phyloP scores from a whole-genome alignment of 2,888 invertebrate species.

The Gastracanthus pulcherrimus region DNA sequence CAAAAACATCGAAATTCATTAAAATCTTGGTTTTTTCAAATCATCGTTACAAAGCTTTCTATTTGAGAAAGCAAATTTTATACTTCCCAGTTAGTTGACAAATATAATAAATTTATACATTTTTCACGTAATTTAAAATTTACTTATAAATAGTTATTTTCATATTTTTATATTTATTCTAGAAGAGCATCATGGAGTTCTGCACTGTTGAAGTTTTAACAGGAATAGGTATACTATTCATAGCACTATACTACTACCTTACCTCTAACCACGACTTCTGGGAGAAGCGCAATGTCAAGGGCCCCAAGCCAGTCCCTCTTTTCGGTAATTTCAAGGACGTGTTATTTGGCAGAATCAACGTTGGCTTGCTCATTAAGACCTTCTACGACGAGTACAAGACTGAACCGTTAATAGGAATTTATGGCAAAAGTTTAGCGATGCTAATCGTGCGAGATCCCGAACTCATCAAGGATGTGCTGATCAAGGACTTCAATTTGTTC shows the following conservation, averaged over 20 bases:
- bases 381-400: constrained; percentile 56
- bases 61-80: too few species aligned
- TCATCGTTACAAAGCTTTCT: too few species aligned
- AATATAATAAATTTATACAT: too few species aligned
- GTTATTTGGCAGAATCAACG: constrained; percentile 70
- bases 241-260: constrained; percentile 68
- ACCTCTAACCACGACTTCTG: constrained; percentile 67
- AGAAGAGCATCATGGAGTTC: too few species aligned
- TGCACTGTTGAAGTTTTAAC: constrained; percentile 55
- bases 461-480: constrained; percentile 73
- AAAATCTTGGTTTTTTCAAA: too few species aligned
- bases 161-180: too few species aligned
- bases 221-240: constrained; percentile 30
- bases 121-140: too few species aligned
- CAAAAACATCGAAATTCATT: too few species aligned
- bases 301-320: constrained; percentile 71
- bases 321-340: constrained; percentile 77
- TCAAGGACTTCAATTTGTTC: constrained; percentile 75
- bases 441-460: constrained; percentile 74
- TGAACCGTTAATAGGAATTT: constrained; percentile 60
- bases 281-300: constrained; percentile 68
- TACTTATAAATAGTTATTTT: too few species aligned
- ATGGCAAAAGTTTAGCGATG: neutral
- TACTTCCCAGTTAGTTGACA: too few species aligned
- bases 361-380: neutral